Percentiles rank a stretch among this genome's conserved stretches.
These are phyloP conservation scores for Rana temporaria DNA, from an alignment of 2,113 vertebrate genomes.

Conservation along the genomic window DNA sequence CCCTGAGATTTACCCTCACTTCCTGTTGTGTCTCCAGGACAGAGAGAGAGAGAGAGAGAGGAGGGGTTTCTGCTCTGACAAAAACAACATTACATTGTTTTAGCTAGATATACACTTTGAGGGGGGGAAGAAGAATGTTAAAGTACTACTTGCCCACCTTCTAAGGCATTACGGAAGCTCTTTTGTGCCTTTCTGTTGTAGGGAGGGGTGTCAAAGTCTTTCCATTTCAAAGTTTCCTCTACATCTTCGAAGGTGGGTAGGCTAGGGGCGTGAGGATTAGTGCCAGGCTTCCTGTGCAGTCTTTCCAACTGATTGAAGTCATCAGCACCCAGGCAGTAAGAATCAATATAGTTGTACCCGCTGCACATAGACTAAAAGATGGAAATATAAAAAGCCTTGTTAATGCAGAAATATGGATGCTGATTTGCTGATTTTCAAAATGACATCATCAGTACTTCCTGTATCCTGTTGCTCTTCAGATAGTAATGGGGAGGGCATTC, in stretches of 20 bases:
- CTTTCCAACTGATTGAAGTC: slow-evolving; percentile 11
- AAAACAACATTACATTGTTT: too few species aligned
- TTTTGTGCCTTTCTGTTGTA: background rate
- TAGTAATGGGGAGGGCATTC: too few species aligned
- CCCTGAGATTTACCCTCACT: too few species aligned
- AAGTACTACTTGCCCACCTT: slow-evolving; percentile 40
- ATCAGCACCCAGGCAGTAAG: slow-evolving; percentile 15
- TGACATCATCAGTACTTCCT: too few species aligned
- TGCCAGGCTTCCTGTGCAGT: slow-evolving; percentile 27
- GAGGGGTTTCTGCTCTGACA: too few species aligned
- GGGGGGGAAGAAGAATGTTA: too few species aligned
- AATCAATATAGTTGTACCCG: slow-evolving; percentile 18
- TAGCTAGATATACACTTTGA: too few species aligned
- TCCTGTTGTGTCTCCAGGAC: too few species aligned
- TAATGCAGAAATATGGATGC: background rate
- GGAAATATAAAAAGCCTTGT: background rate
- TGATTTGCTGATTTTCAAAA: background rate
- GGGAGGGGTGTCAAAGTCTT: slow-evolving; percentile 6
- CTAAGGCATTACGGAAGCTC: slow-evolving; percentile 35
- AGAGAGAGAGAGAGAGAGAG: too few species aligned
- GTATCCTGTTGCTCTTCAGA: too few species aligned
- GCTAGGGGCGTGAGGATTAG: background rate
- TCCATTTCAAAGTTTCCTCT: slow-evolving; percentile 20
- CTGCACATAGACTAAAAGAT: slow-evolving; percentile 41
- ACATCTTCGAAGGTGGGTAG: slow-evolving; percentile 36